Conservation (phyloP, 2,113 vertebrate species). For the Progne subis region DNA sequence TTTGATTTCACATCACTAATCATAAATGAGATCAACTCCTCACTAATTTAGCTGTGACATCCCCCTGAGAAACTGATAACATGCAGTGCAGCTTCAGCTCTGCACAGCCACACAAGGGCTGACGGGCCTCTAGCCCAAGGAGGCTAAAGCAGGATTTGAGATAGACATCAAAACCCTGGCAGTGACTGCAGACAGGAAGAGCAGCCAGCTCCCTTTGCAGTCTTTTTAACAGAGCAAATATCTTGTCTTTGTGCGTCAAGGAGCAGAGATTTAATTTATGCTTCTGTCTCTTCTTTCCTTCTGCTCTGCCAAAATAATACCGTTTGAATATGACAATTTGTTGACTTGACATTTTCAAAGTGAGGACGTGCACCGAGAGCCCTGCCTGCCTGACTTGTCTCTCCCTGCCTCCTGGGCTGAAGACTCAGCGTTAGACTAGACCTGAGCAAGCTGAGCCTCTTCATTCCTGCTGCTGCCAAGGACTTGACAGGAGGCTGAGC, state of each 20-base stretch:
- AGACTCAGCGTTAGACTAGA: neutral
- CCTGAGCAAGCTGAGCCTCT: neutral
- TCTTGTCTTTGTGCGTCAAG: neutral
- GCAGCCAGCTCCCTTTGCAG: neutral
- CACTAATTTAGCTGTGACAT: neutral
- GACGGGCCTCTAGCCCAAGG: neutral
- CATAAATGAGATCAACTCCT: neutral
- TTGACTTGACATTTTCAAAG: neutral
- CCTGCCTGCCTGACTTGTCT: neutral
- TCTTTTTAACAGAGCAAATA: neutral
- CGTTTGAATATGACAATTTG: neutral
- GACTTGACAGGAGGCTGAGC: neutral
- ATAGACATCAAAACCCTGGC: neutral
- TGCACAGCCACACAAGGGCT: neutral
- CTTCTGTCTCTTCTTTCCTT: neutral
- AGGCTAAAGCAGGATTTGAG: neutral
- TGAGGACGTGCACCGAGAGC: neutral
- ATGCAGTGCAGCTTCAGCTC: neutral
- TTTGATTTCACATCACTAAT: neutral
- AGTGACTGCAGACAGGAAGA: neutral
- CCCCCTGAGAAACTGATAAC: neutral
- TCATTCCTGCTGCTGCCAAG: neutral
- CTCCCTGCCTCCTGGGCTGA: neutral
- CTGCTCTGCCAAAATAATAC: neutral
- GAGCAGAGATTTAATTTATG: neutral